Evolutionary conservation across 2,113 vertebrate genomes (phyloP).

Genomic region (Ophthalmolycus amberensis): DNA sequence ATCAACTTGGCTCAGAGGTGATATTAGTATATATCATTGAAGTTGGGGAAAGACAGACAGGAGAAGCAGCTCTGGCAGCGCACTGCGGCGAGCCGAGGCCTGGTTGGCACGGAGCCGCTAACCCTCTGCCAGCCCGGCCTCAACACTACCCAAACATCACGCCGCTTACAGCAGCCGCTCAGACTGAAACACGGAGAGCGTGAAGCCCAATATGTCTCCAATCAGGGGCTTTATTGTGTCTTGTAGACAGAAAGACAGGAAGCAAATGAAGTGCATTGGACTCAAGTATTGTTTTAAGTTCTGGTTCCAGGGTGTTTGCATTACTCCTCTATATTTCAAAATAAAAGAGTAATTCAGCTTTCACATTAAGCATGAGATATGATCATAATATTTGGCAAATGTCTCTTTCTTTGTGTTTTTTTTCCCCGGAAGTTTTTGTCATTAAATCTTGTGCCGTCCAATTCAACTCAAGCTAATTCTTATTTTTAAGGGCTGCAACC

Average conservation of each 20-base stretch:
- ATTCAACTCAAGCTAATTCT: no score
- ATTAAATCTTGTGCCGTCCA: no score
- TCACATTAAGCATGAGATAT: not conserved
- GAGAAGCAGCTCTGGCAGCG: not conserved
- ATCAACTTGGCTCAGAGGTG: not conserved
- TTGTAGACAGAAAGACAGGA: not conserved
- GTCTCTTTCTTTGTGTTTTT: no score
- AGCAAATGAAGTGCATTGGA: not conserved
- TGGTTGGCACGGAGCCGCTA: constrained; percentile 37
- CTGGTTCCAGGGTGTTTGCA: not conserved
- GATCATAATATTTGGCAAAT: not conserved
- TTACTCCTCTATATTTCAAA: not conserved
- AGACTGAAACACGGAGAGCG: constrained; percentile 4
- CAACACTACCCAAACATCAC: constrained; percentile 49
- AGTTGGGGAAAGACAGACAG: not conserved
- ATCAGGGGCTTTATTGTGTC: not conserved
- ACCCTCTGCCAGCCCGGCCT: constrained; percentile 40
- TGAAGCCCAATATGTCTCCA: not conserved
- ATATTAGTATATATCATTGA: not conserved
- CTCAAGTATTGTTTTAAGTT: not conserved
- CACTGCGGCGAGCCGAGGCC: not conserved
- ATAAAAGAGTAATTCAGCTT: not conserved
- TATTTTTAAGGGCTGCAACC: not conserved
- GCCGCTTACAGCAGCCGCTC: constrained; percentile 21
- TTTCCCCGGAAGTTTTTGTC: no score